These are phyloP conservation scores for Pelecanoides urinatrix DNA, from an alignment of 2,113 vertebrate species.

Conservation along the genomic window DNA sequence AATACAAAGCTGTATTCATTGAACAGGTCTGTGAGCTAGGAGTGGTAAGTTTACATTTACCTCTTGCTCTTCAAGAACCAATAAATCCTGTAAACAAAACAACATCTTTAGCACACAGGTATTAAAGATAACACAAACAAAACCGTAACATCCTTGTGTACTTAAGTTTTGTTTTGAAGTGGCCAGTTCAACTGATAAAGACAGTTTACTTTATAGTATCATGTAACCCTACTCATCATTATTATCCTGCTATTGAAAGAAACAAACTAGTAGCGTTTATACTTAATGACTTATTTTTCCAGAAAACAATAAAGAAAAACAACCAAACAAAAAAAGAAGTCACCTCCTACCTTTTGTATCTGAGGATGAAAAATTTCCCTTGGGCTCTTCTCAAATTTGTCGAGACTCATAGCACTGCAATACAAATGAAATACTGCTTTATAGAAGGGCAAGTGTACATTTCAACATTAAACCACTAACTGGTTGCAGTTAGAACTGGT, in stretches of 20 bases:
- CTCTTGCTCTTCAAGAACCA: conserved; percentile 98
- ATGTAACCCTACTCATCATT: neutral
- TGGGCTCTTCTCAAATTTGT: conserved; percentile 95
- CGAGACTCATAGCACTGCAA: conserved; percentile 97
- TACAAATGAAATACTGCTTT: neutral
- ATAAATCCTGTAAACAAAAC: conserved; percentile 84
- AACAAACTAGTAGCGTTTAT: neutral
- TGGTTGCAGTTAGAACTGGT: neutral
- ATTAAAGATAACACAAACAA: neutral
- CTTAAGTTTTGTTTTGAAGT: neutral
- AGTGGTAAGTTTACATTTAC: conserved; percentile 62
- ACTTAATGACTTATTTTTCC: neutral
- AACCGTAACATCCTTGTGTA: neutral
- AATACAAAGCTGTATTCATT: neutral
- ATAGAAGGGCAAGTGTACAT: neutral
- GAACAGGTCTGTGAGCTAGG: neutral
- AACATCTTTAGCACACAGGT: neutral
- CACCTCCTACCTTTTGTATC: conserved; percentile 91
- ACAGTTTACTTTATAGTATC: neutral
- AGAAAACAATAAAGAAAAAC: neutral
- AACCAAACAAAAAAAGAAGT: neutral
- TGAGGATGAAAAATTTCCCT: conserved; percentile 96
- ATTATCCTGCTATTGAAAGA: neutral
- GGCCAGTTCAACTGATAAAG: neutral
- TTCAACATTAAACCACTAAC: neutral